Conservation (phyloP, 2,888 invertebrate genomes). For the Anticlea derivata region DNA sequence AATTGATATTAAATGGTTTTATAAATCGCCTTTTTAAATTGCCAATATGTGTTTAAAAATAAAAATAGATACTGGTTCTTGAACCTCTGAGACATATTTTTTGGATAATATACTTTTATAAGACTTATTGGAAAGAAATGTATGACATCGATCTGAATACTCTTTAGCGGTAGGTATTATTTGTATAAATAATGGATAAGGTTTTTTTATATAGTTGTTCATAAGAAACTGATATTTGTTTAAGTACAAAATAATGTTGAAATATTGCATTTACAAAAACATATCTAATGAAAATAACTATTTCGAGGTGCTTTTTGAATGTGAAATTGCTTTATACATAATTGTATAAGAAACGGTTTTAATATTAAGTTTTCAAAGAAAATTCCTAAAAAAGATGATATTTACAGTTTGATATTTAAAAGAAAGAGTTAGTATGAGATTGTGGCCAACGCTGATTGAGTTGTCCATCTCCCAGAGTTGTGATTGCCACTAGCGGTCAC, state of each 20-base stretch:
- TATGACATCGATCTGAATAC: constrained; percentile 23
- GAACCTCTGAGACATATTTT: background rate
- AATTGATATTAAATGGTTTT: constrained; percentile 6
- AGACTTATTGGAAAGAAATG: background rate
- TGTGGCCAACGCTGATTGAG: no score
- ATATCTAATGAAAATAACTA: background rate
- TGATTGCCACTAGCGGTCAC: background rate
- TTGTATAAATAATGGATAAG: constrained; percentile 1
- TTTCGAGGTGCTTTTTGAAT: constrained; percentile 1
- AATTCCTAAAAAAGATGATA: background rate
- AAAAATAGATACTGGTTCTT: no score
- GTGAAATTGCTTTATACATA: no score
- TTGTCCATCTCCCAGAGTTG: no score
- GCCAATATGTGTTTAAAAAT: no score
- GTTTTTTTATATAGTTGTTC: no score
- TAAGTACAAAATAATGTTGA: constrained; percentile 1
- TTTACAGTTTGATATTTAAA: background rate
- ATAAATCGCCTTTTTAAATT: constrained; percentile 3
- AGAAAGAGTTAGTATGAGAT: no score
- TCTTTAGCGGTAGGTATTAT: constrained; percentile 1
- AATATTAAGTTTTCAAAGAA: background rate
- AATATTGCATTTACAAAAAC: background rate
- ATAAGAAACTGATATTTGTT: no score
- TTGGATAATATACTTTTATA: background rate
- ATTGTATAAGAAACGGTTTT: no score